Conservation (phyloP, 30 jellyfish, hydroid and myxozoan genomes). For the Hydractinia symbiolongicarpus region DNA sequence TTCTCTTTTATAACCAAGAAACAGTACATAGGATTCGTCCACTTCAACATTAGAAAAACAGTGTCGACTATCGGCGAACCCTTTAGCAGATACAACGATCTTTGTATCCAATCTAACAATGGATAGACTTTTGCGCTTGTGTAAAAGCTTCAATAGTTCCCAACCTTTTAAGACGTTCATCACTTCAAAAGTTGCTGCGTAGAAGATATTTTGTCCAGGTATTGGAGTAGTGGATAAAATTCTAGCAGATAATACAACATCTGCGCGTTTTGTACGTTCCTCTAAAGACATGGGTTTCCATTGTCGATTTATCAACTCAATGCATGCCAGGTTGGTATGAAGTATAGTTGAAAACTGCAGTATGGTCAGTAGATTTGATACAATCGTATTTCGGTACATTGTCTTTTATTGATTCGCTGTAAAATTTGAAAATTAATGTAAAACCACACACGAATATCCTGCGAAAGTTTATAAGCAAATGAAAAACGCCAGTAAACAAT, state of each 20-base stretch:
- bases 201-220: constrained; percentile 41
- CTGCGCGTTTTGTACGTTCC: constrained; percentile 78
- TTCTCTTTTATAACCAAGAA: constrained; percentile 55
- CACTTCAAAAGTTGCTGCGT: constrained; percentile 79
- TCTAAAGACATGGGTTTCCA: constrained; percentile 85
- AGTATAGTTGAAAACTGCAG: neutral
- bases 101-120: constrained; percentile 39
- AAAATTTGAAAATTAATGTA: too few species aligned
- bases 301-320: constrained; percentile 53
- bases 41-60: constrained; percentile 95
- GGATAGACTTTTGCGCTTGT: constrained; percentile 54
- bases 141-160: constrained; percentile 51
- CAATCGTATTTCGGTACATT: neutral
- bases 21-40: constrained; percentile 79
- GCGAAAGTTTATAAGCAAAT: too few species aligned
- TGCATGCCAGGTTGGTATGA: constrained; percentile 45
- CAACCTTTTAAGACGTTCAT: constrained; percentile 87
- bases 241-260: constrained; percentile 73
- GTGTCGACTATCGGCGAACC: constrained; percentile 83
- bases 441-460: too few species aligned
- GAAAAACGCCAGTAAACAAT: too few species aligned
- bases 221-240: constrained; percentile 51
- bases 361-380: neutral
- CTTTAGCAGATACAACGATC: constrained; percentile 59
- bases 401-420: neutral